Percentiles rank a stretch among this genome's conserved stretches.
Evolutionary conservation across 2,113 vertebrate species (phyloP).

Genomic region (Tupaia tana): DNA sequence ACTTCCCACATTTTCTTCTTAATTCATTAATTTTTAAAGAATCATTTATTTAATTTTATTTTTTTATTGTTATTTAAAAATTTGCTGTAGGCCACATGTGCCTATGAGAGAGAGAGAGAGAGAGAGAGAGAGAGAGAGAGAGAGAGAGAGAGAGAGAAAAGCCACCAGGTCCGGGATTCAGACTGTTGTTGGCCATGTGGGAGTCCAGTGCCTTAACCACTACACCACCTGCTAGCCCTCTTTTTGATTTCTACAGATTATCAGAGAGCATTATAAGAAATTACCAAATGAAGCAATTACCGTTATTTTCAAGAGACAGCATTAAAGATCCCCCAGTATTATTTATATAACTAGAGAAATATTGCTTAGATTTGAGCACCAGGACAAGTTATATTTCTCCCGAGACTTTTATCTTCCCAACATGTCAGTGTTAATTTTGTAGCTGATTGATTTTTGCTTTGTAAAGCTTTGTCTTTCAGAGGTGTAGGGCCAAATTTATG

Average conservation of each 20-base stretch:
- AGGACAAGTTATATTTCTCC: background rate
- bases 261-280: constrained; percentile 33
- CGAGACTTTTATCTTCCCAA: background rate
- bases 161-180: too few relatives aligned
- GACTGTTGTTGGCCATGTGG: too few relatives aligned
- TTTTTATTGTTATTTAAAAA: too few relatives aligned
- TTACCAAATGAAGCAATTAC: background rate
- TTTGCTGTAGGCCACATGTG: too few relatives aligned
- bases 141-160: too few relatives aligned
- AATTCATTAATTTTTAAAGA: too few relatives aligned
- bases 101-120: too few relatives aligned
- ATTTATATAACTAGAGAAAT: background rate
- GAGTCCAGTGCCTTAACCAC: too few relatives aligned
- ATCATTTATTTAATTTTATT: too few relatives aligned
- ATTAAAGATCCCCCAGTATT: background rate
- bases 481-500: background rate
- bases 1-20: too few relatives aligned
- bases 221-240: background rate
- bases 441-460: background rate
- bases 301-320: background rate
- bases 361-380: background rate
- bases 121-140: too few relatives aligned
- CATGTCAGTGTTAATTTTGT: background rate
- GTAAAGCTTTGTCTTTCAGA: background rate
- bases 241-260: background rate